Evolutionary conservation across 2,888 invertebrate genomes (phyloP).

Genomic region (Epiperipatus broadwayi): DNA sequence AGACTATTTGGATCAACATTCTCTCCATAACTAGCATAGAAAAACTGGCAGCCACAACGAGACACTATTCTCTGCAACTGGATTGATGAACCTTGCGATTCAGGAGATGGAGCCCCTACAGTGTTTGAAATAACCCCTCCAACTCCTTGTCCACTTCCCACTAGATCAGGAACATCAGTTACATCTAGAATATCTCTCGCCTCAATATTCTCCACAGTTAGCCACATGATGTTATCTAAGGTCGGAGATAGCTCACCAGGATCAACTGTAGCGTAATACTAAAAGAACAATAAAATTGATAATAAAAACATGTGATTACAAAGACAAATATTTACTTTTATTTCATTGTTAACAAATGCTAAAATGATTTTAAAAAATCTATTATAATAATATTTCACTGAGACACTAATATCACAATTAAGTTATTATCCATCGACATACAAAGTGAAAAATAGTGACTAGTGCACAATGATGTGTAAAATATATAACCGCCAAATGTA

Average conservation of each 20-base stretch:
- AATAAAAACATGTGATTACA: too few species aligned
- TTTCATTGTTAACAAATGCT: too few species aligned
- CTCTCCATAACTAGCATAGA: conserved; percentile 83
- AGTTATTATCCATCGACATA: too few species aligned
- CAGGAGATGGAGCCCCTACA: conserved; percentile 47
- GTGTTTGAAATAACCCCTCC: conserved; percentile 86
- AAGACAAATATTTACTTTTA: too few species aligned
- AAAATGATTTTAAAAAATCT: too few species aligned
- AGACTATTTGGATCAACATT: conserved; percentile 44
- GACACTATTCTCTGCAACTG: conserved; percentile 91
- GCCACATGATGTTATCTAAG: conserved; percentile 73
- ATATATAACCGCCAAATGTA: too few species aligned
- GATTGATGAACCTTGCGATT: conserved; percentile 21
- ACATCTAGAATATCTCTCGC: conserved; percentile 47
- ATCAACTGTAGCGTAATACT: conserved; percentile 91
- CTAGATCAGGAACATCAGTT: conserved; percentile 40
- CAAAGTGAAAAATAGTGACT: too few species aligned
- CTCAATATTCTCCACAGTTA: conserved; percentile 79
- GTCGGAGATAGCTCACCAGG: conserved; percentile 30
- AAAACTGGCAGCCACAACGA: conserved; percentile 91
- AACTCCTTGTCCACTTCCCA: conserved; percentile 85
- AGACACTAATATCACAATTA: too few species aligned
- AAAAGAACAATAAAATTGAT: too few species aligned
- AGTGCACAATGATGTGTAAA: too few species aligned
- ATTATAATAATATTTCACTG: too few species aligned